Conservation (phyloP, 2,888 invertebrate genomes). For the Meghimatium bilineatum region DNA sequence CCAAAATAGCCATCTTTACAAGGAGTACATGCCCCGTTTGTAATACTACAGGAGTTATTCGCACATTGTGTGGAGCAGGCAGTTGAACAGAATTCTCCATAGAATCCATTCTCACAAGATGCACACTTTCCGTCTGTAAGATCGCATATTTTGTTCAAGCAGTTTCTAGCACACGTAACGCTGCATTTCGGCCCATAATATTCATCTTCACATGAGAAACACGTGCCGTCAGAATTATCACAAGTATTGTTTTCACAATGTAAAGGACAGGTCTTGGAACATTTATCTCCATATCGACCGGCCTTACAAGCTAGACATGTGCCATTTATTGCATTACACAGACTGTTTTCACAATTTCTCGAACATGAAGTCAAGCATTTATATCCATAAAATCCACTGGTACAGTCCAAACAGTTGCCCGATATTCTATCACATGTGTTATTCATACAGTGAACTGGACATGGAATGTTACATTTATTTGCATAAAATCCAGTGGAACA, state of each 20-base stretch:
- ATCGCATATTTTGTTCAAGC: not conserved
- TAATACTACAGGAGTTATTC: not conserved
- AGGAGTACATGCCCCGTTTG: not conserved
- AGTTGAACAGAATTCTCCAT: not conserved
- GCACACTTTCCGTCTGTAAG: not conserved
- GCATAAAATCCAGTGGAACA: not conserved
- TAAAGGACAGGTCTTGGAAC: not conserved
- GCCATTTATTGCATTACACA: no score
- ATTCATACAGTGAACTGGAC: not conserved
- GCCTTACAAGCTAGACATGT: no score
- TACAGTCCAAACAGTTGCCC: not conserved
- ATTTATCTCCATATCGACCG: no score
- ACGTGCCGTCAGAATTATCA: not conserved
- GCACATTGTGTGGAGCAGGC: not conserved
- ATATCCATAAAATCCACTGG: no score
- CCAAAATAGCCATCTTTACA: not conserved
- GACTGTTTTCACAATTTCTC: no score
- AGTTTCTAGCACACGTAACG: not conserved
- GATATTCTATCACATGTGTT: not conserved
- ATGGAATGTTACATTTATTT: not conserved
- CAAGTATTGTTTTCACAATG: not conserved
- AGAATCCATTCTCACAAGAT: not conserved
- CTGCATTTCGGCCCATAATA: not conserved
- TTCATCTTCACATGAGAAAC: not conserved
- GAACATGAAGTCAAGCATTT: no score